These are phyloP conservation scores for Oxytorus armatus DNA, from an alignment of 2,888 invertebrate species.

Conservation along the genomic window DNA sequence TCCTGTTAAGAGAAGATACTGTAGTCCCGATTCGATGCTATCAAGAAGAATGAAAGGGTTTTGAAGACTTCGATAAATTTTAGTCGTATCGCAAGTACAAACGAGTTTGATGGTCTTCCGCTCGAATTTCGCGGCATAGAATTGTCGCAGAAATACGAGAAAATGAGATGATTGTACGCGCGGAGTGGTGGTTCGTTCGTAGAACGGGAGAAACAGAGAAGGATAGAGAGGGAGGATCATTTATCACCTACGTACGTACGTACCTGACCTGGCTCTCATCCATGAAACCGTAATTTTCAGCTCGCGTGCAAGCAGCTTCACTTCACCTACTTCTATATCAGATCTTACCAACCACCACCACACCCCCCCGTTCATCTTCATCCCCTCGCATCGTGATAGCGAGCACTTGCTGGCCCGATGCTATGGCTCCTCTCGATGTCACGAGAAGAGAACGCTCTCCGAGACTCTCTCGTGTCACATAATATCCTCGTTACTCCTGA, in stretches of 20 bases:
- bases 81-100: neutral
- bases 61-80: constrained; percentile 19
- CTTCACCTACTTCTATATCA: constrained; percentile 49
- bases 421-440: constrained; percentile 56
- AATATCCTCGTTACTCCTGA: constrained; percentile 62
- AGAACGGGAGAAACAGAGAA: constrained; percentile 19
- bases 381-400: constrained; percentile 11
- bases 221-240: constrained; percentile 52
- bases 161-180: constrained; percentile 37
- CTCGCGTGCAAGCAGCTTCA: constrained; percentile 59
- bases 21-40: constrained; percentile 16
- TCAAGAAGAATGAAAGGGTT: constrained; percentile 4
- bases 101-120: constrained; percentile 8
- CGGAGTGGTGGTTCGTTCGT: constrained; percentile 2
- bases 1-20: constrained; percentile 2
- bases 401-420: constrained; percentile 43
- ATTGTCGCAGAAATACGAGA: constrained; percentile 32
- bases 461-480: constrained; percentile 59
- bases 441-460: constrained; percentile 55
- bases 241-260: constrained; percentile 57
- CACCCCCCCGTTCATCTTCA: neutral
- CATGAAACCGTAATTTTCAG: constrained; percentile 67
- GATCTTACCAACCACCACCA: constrained; percentile 10
- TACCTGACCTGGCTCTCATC: constrained; percentile 64
- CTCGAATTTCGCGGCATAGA: constrained; percentile 26